Conservation (phyloP, 2,797 vertebrate genomes). For the Champsocephalus gunnari region DNA sequence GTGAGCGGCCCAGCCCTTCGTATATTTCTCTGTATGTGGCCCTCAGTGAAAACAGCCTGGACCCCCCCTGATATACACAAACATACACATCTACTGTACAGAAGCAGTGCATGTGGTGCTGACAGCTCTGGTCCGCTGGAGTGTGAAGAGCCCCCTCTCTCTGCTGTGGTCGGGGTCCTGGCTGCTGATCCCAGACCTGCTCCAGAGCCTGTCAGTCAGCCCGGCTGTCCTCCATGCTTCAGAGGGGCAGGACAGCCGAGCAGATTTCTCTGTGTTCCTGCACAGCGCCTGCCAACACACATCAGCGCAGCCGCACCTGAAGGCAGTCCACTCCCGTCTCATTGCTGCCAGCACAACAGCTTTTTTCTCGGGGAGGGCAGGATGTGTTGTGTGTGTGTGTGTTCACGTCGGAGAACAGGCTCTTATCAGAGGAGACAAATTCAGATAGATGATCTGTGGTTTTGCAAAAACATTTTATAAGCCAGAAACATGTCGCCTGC, state of each 20-base stretch:
- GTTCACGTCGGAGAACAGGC: constrained; percentile 45
- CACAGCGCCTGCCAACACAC: constrained; percentile 77
- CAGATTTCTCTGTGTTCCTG: constrained; percentile 80
- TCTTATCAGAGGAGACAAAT: constrained; percentile 64
- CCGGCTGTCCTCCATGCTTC: constrained; percentile 80
- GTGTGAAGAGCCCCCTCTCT: constrained; percentile 68
- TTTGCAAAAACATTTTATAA: constrained; percentile 39
- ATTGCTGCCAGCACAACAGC: constrained; percentile 73
- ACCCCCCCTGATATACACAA: neutral
- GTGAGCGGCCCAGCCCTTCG: too few species aligned
- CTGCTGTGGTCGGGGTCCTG: constrained; percentile 75
- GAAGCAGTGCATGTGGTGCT: constrained; percentile 66
- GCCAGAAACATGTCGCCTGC: constrained; percentile 18
- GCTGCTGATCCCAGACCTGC: constrained; percentile 76
- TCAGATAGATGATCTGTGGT: constrained; percentile 59
- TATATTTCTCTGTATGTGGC: too few species aligned
- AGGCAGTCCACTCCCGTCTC: constrained; percentile 78
- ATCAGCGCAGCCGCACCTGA: constrained; percentile 77
- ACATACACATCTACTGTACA: constrained; percentile 42
- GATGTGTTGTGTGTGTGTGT: constrained; percentile 50
- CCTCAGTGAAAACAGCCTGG: too few species aligned
- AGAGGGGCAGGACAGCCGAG: constrained; percentile 82
- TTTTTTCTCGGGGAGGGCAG: constrained; percentile 52
- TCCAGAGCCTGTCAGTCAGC: constrained; percentile 85
- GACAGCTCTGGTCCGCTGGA: constrained; percentile 67